These are phyloP conservation scores for Vidua chalybeata DNA, from an alignment of 2,113 vertebrate species.

Conservation along the genomic window DNA sequence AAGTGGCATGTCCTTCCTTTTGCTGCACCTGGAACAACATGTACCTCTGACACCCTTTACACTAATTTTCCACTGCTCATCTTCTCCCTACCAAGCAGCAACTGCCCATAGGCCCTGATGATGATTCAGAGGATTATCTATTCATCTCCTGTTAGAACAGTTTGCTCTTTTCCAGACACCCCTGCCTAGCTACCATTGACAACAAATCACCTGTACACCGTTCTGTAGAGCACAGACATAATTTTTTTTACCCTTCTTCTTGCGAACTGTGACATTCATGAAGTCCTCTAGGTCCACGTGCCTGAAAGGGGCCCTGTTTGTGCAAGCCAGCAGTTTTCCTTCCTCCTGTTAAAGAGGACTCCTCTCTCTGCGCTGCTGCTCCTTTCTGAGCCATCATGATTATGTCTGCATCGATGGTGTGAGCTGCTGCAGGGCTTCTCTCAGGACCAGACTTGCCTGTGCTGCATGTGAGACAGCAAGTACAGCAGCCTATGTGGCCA, in stretches of 20 bases:
- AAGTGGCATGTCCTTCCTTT: neutral
- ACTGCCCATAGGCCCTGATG: neutral
- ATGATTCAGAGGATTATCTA: neutral
- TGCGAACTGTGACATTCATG: neutral
- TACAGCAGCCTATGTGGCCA: neutral
- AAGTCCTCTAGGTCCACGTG: neutral
- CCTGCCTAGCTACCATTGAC: neutral
- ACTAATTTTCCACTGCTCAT: neutral
- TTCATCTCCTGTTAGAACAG: neutral
- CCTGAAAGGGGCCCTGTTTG: neutral
- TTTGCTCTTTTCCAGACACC: neutral
- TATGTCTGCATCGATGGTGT: rapidly evolving
- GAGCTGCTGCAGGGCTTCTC: neutral
- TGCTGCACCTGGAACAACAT: rapidly evolving
- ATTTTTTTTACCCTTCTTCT: neutral
- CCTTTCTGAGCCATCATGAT: neutral
- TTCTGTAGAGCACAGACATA: neutral
- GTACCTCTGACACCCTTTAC: neutral
- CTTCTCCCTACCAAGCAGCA: neutral
- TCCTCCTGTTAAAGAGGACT: neutral
- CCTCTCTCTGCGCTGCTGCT: neutral
- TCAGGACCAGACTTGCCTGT: neutral
- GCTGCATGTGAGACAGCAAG: neutral
- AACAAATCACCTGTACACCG: neutral
- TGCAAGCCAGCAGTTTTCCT: neutral